Conservation (phyloP, 2,797 vertebrate species). For the Gephyroberyx darwinii region DNA sequence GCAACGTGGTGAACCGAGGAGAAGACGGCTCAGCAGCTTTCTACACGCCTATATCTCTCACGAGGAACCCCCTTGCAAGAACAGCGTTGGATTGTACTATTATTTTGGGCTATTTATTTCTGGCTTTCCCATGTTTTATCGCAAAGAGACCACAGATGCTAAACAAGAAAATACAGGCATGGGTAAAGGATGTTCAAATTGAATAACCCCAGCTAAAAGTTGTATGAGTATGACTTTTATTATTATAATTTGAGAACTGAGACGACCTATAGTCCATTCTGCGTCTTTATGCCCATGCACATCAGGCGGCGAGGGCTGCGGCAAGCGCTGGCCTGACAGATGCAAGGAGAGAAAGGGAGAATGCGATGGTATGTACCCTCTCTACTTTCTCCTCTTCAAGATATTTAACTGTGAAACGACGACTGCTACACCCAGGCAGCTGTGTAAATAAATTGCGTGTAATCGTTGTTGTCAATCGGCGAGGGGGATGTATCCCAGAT, state of each 20-base stretch:
- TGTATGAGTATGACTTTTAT: conserved; percentile 8
- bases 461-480: conserved; percentile 22
- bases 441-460: conserved; percentile 39
- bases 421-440: conserved; percentile 53
- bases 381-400: conserved; percentile 43
- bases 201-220: conserved; percentile 15
- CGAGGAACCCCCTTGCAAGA: conserved; percentile 33
- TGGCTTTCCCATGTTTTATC: conserved; percentile 47
- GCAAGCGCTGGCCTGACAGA: conserved; percentile 80
- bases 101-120: conserved; percentile 57
- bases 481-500: conserved; percentile 50
- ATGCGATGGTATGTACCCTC: conserved; percentile 78
- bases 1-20: conserved; percentile 79
- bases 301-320: conserved; percentile 79
- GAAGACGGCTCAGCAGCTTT: conserved; percentile 60
- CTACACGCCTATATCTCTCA: conserved; percentile 40
- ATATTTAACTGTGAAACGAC: conserved; percentile 44
- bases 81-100: conserved; percentile 41
- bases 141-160: conserved; percentile 49
- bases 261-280: conserved; percentile 48
- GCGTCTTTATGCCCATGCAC: conserved; percentile 72
- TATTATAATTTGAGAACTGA: conserved; percentile 37
- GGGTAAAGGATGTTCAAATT: conserved; percentile 46
- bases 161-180: conserved; percentile 37
- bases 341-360: conserved; percentile 73